phyloP scores from a whole-genome alignment of 2,888 invertebrate species.

The Dryocosmus kuriphilus region DNA sequence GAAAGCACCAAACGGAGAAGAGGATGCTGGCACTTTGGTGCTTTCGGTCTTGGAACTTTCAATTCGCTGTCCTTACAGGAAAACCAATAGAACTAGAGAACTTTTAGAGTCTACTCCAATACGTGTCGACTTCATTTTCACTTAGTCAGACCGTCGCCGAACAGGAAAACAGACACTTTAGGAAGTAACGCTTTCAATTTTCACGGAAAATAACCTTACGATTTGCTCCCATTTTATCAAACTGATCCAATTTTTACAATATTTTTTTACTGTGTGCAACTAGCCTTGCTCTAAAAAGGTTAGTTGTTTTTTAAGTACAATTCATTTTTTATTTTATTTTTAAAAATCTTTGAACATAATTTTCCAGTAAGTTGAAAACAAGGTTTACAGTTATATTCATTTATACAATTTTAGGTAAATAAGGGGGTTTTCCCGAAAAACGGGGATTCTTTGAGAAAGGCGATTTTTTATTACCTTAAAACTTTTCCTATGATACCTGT shows the following conservation, averaged over 20 bases:
- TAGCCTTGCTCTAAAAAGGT: too few relatives aligned
- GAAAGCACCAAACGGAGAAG: slow-evolving; percentile 53
- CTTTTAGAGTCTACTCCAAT: slow-evolving; percentile 22
- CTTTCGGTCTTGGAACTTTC: slow-evolving; percentile 52
- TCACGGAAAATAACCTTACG: background rate
- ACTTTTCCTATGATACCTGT: too few relatives aligned
- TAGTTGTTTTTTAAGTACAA: too few relatives aligned
- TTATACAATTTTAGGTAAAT: too few relatives aligned
- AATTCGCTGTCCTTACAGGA: slow-evolving; percentile 37
- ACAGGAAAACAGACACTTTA: background rate
- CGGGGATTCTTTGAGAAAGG: too few relatives aligned
- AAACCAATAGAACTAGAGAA: slow-evolving; percentile 41
- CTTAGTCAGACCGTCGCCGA: slow-evolving; percentile 2
- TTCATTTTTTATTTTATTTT: too few relatives aligned
- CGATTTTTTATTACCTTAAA: too few relatives aligned
- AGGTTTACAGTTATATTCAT: too few relatives aligned
- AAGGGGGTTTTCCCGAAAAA: too few relatives aligned
- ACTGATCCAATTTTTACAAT: background rate
- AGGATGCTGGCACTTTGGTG: slow-evolving; percentile 44
- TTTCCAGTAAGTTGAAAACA: too few relatives aligned
- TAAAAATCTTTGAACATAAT: too few relatives aligned
- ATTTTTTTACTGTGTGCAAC: background rate
- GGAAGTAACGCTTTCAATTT: slow-evolving; percentile 1
- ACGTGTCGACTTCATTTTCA: slow-evolving; percentile 33
- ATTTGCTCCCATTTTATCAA: background rate